Base-by-base conservation (phyloP, 2,113 vertebrate species). In the Sclerurus mexicanus region DNA sequence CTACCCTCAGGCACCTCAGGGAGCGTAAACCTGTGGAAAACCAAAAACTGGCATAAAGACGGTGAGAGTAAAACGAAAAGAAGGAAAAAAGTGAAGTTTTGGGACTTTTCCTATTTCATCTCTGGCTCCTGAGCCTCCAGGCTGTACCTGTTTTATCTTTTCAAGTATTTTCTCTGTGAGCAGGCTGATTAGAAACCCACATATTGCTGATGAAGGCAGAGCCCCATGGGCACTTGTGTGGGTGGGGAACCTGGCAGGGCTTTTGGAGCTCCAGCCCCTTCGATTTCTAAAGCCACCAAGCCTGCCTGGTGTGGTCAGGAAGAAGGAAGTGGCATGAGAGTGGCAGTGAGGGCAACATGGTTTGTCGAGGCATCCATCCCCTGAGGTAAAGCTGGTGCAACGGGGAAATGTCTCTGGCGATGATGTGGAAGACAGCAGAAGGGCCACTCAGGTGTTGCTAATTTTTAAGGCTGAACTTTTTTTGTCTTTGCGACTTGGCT, bases 401-500 rank as follows among this genome's bases (percentile, higher is more conserved):
- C 0, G 0, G 89, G 91, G 55, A 92, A 80, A 94, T 89, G 83
- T 95, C 94, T 96, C 73, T 77, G 87, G 82, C 4, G 2, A 46
- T 91, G 66, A 95, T 83, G 94, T 91, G 89, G 89, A 96, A 93
- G 84, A 87, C 0, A 0, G 85, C 35, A 74, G 93, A 94, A 93
- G 76, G 80, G 55, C 85, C 8, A 8, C 58, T 95, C 93, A 96
- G 94, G 96, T 97, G 87, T 94, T 86, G 84, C 78, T 95, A 95
- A 95, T 96, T 94, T 89, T 88, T 67, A 78, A 71, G 71, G 89
- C 31, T 0, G 7, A 86, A 67, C 55, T 24, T 86, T 82, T 63
- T 89, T 72, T 68, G 44, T 85, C 73, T 89, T 80, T 67, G 66
- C 62, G 59, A 35, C 85, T 84, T 3, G 1, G 4, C 66, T 92